Evolutionary conservation across 1,140 invertebrate species (phyloP).

Genomic region (Hycleus phaleratus): DNA sequence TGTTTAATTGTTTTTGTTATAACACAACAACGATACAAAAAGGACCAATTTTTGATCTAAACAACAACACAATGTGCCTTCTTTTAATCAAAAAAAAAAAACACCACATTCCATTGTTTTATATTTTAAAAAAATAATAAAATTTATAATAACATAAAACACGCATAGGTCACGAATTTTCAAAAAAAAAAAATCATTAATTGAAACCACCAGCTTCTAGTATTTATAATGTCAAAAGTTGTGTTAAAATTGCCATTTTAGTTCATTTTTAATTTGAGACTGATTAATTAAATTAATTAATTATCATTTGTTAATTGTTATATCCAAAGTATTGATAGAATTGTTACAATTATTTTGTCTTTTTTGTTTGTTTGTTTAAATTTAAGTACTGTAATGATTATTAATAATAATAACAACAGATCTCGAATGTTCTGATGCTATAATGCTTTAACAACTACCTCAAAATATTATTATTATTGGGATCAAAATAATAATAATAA

Average conservation of each 20-base stretch:
- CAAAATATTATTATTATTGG: conserved; percentile 2
- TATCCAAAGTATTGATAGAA: conserved; percentile 26
- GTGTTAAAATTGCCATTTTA: conserved; percentile 30
- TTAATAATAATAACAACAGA: conserved; percentile 7
- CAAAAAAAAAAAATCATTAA: not conserved
- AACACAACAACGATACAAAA: conserved; percentile 9
- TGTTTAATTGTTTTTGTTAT: conserved; percentile 13
- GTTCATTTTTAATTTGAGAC: conserved; percentile 30
- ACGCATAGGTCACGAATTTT: not conserved
- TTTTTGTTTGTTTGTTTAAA: not conserved
- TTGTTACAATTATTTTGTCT: conserved; percentile 2
- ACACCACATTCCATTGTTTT: conserved; percentile 25
- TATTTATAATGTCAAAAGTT: conserved; percentile 12
- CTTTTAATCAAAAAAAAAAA: conserved; percentile 12
- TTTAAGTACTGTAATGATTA: not conserved
- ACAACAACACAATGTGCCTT: conserved; percentile 18
- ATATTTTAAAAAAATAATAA: not conserved
- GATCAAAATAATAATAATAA: not conserved
- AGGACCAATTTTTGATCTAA: conserved; percentile 21
- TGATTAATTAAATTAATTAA: conserved; percentile 22
- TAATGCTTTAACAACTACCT: conserved; percentile 22
- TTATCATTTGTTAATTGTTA: conserved; percentile 21
- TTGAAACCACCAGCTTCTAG: not conserved
- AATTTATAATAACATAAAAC: not conserved
- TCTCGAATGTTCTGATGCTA: conserved; percentile 14